phyloP scores from a whole-genome alignment of 1,140 invertebrate genomes.

The Brachionus rubens region DNA sequence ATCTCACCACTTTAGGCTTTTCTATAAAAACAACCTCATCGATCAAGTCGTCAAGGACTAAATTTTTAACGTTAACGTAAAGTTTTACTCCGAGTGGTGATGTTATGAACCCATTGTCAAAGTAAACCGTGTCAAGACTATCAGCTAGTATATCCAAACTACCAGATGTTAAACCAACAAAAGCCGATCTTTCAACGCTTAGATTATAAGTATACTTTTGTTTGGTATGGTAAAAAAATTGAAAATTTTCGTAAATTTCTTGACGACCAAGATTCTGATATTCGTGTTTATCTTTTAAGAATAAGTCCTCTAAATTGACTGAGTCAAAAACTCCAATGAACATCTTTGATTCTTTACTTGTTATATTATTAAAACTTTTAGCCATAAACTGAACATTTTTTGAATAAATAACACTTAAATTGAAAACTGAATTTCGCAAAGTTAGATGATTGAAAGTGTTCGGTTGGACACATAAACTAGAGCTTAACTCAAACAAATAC shows the following conservation, averaged over 20 bases:
- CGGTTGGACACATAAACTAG: constrained; percentile 21
- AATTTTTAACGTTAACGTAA: neutral
- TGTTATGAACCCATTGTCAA: neutral
- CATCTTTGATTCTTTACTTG: neutral
- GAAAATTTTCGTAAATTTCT: neutral
- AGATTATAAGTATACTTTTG: constrained; percentile 28
- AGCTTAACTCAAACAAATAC: neutral
- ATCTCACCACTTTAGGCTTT: neutral
- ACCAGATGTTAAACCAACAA: neutral
- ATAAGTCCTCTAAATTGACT: too few relatives aligned
- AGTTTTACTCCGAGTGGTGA: neutral
- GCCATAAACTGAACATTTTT: constrained; percentile 26
- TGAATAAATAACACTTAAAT: constrained; percentile 1
- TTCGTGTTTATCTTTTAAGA: neutral
- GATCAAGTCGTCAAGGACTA: neutral
- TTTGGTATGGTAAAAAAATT: neutral
- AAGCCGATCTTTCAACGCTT: neutral
- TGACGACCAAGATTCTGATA: neutral
- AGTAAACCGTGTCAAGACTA: constrained; percentile 10
- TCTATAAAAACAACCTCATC: neutral
- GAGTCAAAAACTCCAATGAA: neutral
- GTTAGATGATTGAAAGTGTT: neutral
- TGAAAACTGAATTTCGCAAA: neutral
- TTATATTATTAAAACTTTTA: neutral
- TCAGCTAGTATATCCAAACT: neutral